These are phyloP conservation scores for Xylota sylvarum DNA, from an alignment of 2,888 invertebrate genomes.

Conservation along the genomic window DNA sequence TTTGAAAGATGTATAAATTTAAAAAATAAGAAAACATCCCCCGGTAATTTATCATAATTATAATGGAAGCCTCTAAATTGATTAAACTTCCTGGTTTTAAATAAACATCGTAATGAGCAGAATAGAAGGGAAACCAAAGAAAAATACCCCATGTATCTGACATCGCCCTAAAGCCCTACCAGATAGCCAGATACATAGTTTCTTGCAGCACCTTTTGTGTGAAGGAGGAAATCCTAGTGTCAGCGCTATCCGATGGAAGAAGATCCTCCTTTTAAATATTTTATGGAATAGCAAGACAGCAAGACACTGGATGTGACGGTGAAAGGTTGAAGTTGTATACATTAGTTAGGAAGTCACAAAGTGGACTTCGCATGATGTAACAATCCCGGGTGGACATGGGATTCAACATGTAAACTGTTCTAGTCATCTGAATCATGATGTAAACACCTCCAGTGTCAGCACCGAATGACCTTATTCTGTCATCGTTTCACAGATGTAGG, in stretches of 20 bases:
- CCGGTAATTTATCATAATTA: constrained; percentile 24
- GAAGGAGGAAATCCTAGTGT: constrained; percentile 20
- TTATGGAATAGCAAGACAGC: background rate
- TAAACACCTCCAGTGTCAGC: no score
- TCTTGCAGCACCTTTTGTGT: constrained; percentile 22
- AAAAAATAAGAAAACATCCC: background rate
- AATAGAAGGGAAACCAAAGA: constrained; percentile 9
- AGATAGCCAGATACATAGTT: constrained; percentile 19
- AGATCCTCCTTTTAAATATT: constrained; percentile 19
- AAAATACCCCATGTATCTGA: constrained; percentile 4
- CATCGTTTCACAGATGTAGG: no score
- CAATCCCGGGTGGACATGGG: no score
- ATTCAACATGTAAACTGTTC: no score
- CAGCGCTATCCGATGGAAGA: background rate
- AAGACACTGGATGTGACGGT: no score
- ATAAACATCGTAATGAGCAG: constrained; percentile 8
- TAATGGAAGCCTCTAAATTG: constrained; percentile 11
- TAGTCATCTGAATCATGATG: no score
- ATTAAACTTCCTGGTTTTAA: background rate
- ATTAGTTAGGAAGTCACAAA: no score
- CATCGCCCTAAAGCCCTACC: background rate
- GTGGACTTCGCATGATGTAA: no score
- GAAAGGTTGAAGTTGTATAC: no score
- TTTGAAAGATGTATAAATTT: background rate
- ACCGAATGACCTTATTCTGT: no score